Conservation (phyloP, 1,140 invertebrate species). For the Caerostris extrusa region DNA sequence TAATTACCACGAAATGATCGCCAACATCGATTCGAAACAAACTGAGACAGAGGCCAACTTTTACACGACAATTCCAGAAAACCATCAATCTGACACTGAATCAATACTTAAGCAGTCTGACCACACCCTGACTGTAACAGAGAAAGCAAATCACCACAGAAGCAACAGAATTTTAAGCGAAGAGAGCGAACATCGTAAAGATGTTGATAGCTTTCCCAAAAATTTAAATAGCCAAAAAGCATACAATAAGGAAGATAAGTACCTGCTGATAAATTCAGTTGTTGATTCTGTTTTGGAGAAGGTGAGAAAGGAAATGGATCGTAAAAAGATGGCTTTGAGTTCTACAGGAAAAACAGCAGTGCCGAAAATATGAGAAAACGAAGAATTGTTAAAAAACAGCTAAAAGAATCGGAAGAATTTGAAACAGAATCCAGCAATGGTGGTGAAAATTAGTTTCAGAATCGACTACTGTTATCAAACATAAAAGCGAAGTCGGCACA, state of each 20-base stretch:
- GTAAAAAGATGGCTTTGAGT: not conserved
- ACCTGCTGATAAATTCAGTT: not conserved
- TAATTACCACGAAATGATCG: not conserved
- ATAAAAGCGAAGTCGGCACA: not conserved
- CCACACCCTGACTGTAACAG: not conserved
- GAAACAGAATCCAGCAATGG: not conserved
- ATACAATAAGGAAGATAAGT: not conserved
- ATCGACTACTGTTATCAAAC: not conserved
- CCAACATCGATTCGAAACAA: not conserved
- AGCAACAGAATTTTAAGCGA: not conserved
- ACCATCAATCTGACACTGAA: not conserved
- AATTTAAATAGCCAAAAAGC: not conserved
- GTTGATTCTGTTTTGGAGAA: not conserved
- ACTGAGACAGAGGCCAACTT: not conserved
- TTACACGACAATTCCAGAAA: not conserved
- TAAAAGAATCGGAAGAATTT: not conserved
- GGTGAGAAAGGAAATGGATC: not conserved
- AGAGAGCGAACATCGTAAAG: not conserved
- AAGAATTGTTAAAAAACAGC: not conserved
- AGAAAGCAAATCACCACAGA: no score
- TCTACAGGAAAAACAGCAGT: not conserved
- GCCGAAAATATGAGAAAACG: not conserved
- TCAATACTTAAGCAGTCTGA: not conserved
- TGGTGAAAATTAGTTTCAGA: not conserved
- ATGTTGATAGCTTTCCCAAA: not conserved